A percentile compares a stretch with the other conserved stretches of the same genome.
phyloP scores from a whole-genome alignment of 2,888 invertebrate species.

The Gnatocerus cornutus region DNA sequence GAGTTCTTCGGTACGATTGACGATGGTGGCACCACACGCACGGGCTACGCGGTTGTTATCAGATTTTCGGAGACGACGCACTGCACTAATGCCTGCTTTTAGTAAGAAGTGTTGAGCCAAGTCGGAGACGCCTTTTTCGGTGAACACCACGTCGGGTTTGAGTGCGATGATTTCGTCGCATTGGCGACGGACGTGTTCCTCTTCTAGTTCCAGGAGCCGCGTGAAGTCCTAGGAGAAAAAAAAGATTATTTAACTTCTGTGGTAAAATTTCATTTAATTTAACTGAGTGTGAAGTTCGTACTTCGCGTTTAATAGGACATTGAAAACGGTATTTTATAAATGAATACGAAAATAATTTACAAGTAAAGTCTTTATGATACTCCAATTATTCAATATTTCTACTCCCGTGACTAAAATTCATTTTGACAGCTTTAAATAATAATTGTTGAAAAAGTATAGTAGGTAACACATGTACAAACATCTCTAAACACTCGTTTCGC shows the following conservation, averaged over 20 bases:
- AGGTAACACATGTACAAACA: no score
- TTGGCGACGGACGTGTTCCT: slow-evolving; percentile 91
- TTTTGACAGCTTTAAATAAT: no score
- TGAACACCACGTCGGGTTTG: slow-evolving; percentile 97
- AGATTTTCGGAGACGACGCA: slow-evolving; percentile 91
- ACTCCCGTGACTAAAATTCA: no score
- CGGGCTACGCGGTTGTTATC: slow-evolving; percentile 98
- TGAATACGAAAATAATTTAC: no score
- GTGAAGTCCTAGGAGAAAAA: slow-evolving; percentile 85
- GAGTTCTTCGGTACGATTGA: slow-evolving; percentile 96
- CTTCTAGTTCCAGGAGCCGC: slow-evolving; percentile 94
- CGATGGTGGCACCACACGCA: slow-evolving; percentile 96
- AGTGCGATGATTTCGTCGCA: slow-evolving; percentile 95
- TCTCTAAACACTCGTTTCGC: no score
- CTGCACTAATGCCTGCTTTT: slow-evolving; percentile 86
- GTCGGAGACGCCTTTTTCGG: slow-evolving; percentile 98
- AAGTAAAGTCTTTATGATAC: no score
- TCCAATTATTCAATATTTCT: no score
- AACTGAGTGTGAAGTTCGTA: no score
- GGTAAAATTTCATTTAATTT: no score
- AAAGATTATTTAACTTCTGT: background rate
- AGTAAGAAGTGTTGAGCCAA: slow-evolving; percentile 91
- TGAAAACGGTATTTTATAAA: no score
- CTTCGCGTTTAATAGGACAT: no score
- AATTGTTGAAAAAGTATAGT: no score